Percentiles rank a stretch among this genome's conserved stretches.
These are phyloP conservation scores for Coryphaenoides rupestris DNA, from an alignment of 2,113 vertebrate genomes.

Conservation along the genomic window DNA sequence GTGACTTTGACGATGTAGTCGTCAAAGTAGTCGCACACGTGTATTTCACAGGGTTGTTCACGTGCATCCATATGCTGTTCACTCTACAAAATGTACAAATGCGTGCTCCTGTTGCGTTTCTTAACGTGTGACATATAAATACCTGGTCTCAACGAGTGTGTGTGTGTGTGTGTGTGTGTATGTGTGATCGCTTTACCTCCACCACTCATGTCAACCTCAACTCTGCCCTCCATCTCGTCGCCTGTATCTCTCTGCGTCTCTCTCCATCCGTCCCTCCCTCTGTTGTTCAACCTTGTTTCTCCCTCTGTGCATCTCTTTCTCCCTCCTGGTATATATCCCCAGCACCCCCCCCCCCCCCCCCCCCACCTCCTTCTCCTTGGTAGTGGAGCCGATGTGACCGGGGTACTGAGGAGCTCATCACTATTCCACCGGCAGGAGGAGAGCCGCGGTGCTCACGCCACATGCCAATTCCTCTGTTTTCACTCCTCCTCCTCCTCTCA, in stretches of 20 bases:
- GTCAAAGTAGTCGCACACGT: slow-evolving; percentile 62
- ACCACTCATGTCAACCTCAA: slow-evolving; percentile 42
- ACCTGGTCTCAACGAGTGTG: slow-evolving; percentile 5
- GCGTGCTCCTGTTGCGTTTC: slow-evolving; percentile 13
- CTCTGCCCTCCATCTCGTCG: slow-evolving; percentile 39
- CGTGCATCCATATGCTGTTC: background rate
- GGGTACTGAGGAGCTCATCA: slow-evolving; percentile 78
- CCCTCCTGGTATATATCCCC: slow-evolving; percentile 1
- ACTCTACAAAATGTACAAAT: background rate
- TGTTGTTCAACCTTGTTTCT: slow-evolving; percentile 54
- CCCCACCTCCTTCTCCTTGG: slow-evolving; percentile 67
- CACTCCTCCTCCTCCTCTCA: slow-evolving; percentile 28
- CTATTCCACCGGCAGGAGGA: slow-evolving; percentile 70
- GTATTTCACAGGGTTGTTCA: slow-evolving; percentile 24
- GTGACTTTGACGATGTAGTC: slow-evolving; percentile 77
- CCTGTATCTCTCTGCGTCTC: slow-evolving; percentile 25
- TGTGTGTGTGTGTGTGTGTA: slow-evolving; percentile 15
- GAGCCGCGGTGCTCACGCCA: slow-evolving; percentile 54
- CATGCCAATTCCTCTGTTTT: slow-evolving; percentile 69
- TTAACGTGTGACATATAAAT: background rate
- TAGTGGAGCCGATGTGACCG: slow-evolving; percentile 73
- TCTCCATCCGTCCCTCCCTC: slow-evolving; percentile 32
- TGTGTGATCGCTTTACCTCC: slow-evolving; percentile 34
- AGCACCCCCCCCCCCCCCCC: slow-evolving; percentile 40
- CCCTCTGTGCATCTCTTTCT: slow-evolving; percentile 27